phyloP scores from a whole-genome alignment of 2,888 invertebrate species.

The Ectobius pallidus region DNA sequence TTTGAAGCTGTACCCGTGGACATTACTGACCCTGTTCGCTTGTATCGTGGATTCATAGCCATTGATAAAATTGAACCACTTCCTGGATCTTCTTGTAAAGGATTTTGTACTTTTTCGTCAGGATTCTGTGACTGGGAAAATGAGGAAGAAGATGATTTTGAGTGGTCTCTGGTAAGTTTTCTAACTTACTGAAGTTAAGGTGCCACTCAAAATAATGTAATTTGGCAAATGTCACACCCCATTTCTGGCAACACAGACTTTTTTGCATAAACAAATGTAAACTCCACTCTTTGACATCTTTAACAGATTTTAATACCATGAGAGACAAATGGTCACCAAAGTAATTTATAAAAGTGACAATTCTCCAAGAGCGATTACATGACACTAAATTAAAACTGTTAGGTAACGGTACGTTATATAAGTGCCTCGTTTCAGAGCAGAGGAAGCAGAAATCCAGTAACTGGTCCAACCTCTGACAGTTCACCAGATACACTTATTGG shows the following conservation, averaged over 20 bases:
- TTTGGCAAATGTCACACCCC: no score
- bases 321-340: no score
- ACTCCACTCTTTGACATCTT: no score
- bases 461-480: slow-evolving; percentile 51
- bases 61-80: slow-evolving; percentile 53
- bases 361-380: no score
- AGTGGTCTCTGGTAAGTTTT: slow-evolving; percentile 52
- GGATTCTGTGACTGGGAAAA: slow-evolving; percentile 55
- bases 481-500: slow-evolving; percentile 49
- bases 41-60: slow-evolving; percentile 54
- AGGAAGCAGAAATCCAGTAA: slow-evolving; percentile 53
- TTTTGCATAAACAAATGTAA: no score
- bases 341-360: no score
- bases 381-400: no score
- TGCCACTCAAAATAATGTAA: no score
- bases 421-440: no score
- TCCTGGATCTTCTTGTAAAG: slow-evolving; percentile 48
- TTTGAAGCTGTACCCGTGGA: slow-evolving; percentile 53
- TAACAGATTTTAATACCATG: no score
- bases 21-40: slow-evolving; percentile 50
- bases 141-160: slow-evolving; percentile 53
- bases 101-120: slow-evolving; percentile 54
- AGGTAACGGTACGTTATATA: no score
- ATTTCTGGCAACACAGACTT: no score
- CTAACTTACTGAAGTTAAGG: not conserved